A percentile compares a stretch with the other conserved stretches of the same genome.
phyloP scores from a whole-genome alignment of 2,113 vertebrate genomes.

The Catagonus wagneri region DNA sequence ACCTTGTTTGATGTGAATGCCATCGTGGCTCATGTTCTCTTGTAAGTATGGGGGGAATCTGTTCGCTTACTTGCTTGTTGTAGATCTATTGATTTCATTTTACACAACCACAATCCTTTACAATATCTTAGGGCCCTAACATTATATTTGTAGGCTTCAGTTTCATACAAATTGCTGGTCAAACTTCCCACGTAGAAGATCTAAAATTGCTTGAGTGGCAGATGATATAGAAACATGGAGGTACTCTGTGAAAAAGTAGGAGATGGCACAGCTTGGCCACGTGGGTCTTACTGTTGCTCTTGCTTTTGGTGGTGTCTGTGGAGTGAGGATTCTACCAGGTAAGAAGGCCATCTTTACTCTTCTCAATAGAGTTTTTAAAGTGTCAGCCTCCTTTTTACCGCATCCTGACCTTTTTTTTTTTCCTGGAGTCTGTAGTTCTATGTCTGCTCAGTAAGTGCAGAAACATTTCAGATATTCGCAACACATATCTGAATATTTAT shows the following conservation, averaged over 20 bases:
- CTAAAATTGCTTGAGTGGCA: slow-evolving; percentile 38
- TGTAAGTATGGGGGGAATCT: slow-evolving; percentile 90
- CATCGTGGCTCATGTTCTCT: slow-evolving; percentile 94
- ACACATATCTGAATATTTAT: background rate
- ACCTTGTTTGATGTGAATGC: slow-evolving; percentile 94
- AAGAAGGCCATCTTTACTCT: slow-evolving; percentile 9
- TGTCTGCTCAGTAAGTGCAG: background rate
- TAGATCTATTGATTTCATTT: slow-evolving; percentile 30
- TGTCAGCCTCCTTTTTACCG: background rate
- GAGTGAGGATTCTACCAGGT: slow-evolving; percentile 12
- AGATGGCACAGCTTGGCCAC: background rate
- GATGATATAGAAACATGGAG: slow-evolving; percentile 13
- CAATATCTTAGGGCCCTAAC: slow-evolving; percentile 2
- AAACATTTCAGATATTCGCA: background rate
- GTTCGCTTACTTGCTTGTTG: background rate
- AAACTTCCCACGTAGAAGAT: background rate
- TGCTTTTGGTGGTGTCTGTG: slow-evolving; percentile 11
- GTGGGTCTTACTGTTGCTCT: background rate
- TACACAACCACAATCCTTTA: background rate
- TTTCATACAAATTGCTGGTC: slow-evolving; percentile 8
- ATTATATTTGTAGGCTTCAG: slow-evolving; percentile 17
- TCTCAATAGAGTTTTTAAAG: slow-evolving; percentile 23
- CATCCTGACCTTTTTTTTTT: background rate
- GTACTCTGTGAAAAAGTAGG: background rate
- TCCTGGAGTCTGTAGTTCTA: background rate